A percentile compares a stretch with the other conserved stretches of the same genome.
phyloP scores from a whole-genome alignment of 1,140 invertebrate genomes.

The Scaptomyza pallida region DNA sequence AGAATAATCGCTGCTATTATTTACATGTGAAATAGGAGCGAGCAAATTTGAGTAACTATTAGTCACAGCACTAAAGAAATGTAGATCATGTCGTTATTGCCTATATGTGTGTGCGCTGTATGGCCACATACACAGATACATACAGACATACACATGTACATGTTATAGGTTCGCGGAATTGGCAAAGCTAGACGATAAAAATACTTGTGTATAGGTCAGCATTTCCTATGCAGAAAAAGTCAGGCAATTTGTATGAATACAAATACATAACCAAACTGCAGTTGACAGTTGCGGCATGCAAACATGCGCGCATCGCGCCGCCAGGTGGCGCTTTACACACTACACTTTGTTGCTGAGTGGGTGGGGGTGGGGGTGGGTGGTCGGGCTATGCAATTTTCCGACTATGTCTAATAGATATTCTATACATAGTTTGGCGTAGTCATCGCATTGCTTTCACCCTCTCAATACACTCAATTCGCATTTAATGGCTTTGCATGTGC shows the following conservation, averaged over 20 bases:
- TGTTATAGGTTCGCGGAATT: constrained; percentile 16
- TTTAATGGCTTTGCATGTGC: constrained; percentile 52
- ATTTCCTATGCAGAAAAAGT: constrained; percentile 7
- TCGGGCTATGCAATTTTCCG: constrained; percentile 33
- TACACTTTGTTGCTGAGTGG: constrained; percentile 29
- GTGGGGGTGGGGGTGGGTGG: not conserved
- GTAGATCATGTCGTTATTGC: not conserved
- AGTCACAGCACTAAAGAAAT: not conserved
- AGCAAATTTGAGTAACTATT: not conserved
- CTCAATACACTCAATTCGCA: constrained; percentile 10
- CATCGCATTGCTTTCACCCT: constrained; percentile 28
- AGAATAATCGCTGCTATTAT: too few relatives aligned
- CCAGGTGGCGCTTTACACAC: constrained; percentile 32
- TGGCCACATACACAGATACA: not conserved
- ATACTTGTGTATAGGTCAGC: constrained; percentile 10
- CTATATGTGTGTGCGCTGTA: not conserved
- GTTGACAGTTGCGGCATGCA: not conserved
- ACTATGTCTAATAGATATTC: constrained; percentile 45
- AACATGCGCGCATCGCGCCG: not conserved
- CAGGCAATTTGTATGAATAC: not conserved
- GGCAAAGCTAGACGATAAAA: constrained; percentile 18
- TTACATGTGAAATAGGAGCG: too few relatives aligned
- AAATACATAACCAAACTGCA: not conserved
- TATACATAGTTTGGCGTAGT: constrained; percentile 49
- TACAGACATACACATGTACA: too few relatives aligned